Evolutionary conservation across 2,113 vertebrate species (phyloP), one percentile per base, ranked within the genome.

Genomic region (Natator depressus): DNA sequence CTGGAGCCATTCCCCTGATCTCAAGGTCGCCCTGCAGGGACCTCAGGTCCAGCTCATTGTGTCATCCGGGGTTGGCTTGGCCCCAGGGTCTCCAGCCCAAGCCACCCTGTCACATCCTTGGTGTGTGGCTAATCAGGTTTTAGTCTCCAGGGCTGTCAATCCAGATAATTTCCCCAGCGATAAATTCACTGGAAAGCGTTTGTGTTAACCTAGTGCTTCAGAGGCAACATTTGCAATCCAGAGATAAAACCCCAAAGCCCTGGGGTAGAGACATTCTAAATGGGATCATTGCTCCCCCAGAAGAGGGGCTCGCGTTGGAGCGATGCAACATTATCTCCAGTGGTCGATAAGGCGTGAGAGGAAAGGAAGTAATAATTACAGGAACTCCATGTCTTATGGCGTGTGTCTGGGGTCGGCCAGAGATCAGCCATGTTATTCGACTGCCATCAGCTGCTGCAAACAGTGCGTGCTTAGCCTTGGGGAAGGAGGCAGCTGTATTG

Each of bases 341-440:
- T 82, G 96, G 53, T 57, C 85, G 89, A 88, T 87, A 89, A 89
- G 84, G 27, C 85, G 5, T 8, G 5, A 94, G 84, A 54, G 80
- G n/a, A 88, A 89, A 93, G 75, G 42, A 96, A 96, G 81, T 29
- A 80, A 87, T 96, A 93, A 92, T 96, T 88, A 94, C 90, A 86
- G 83, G 91, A 91, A 91, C 95, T 57, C 49, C 85, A 95, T 94
- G 96, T 97, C 96, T 96, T 76, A 85, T 87, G 91, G 93, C 27
- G 65, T 80, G 50, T 80, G 72, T 69, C 90, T 87, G 85, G 94
- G 93, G 96, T 95, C 96, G 94, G 96, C 93, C 95, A 91, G 86
- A 65, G 20, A 22, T 89, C 84, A 95, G 92, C 89, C 92, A 75
- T 50, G 76, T 83, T 95, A 95, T 94, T 97, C 4, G 13, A 10